A percentile compares a stretch with the other conserved stretches of the same genome.
These are phyloP conservation scores for Dryobotodes eremita DNA, from an alignment of 2,888 invertebrate species.

Conservation along the genomic window DNA sequence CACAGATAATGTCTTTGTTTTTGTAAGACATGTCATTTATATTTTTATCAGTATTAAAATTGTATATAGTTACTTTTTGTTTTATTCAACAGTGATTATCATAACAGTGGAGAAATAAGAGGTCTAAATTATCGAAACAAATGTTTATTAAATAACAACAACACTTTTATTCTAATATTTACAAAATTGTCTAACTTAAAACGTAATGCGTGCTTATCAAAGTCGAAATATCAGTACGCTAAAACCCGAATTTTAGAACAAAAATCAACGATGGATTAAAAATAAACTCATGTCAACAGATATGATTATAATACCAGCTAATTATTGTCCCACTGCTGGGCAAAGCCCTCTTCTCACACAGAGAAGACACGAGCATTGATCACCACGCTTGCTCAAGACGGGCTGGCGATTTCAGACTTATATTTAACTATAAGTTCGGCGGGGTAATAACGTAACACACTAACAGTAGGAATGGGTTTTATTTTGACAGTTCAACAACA, in stretches of 20 bases:
- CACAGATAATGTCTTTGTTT: conserved; percentile 2
- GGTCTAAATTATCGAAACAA: background rate
- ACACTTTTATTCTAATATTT: conserved; percentile 45
- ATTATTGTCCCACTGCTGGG: background rate
- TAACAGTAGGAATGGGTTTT: no score
- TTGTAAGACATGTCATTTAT: background rate
- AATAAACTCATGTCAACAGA: no score
- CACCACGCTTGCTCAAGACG: background rate
- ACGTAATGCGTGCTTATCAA: background rate
- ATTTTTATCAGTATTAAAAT: background rate
- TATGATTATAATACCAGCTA: background rate
- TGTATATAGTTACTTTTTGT: background rate
- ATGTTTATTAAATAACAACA: conserved; percentile 32
- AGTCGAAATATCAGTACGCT: no score
- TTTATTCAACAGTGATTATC: background rate
- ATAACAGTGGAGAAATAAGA: background rate
- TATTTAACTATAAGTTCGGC: no score
- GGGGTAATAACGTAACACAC: no score
- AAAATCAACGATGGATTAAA: no score
- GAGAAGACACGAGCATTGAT: background rate
- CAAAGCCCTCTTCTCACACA: no score
- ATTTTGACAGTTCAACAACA: no score
- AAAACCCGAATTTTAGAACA: no score
- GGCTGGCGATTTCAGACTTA: background rate
- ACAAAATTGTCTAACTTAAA: conserved; percentile 27